Base-by-base conservation (phyloP, 2,797 vertebrate species). In the Hozukius guyotensis region DNA sequence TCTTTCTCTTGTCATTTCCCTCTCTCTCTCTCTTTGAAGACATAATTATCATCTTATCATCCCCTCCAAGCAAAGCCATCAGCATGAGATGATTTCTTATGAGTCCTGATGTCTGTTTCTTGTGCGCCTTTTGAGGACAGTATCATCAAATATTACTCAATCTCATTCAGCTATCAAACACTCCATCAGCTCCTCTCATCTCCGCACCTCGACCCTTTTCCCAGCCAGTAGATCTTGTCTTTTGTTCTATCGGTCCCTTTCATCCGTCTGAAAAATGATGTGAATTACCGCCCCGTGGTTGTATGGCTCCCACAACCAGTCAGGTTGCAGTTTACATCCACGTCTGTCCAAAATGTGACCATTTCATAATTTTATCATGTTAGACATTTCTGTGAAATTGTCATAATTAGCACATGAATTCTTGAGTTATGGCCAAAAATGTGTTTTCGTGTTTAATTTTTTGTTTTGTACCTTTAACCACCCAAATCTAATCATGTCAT, bases 21-120 rank as follows among this genome's bases (percentile, higher is more conserved):
- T 88, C 74, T 88, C 74, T 77, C 74, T 77, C 25, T 29, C 42
- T 60, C 72, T 81, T 60, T 83, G 80, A 84, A 88, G 78, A 85
- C 66, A 73, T 75, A 73, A 84, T 76, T 72, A 88, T 73, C 62
- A 70, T 60, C 70, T 76, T 63, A 78, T 86, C 60, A 66, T 82
- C 71, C 63, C 60, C 32, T 72, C 32, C 66, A 65, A 77, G 49
- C 29, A 27, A 75, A 85, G 36, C 56, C 61, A 77, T 82, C 55
- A 49, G 61, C 24, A 8, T 71, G 60, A 74, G 53, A 77, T 24
- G 56, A 64, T 75, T 72, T 78, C 55, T 71, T 34, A 9, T 46
- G 16, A 67, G 55, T 72, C 31, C 38, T 18, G 16, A 74, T 46
- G 22, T 77, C 59, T 79, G 56, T 77, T 63, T 72, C 76, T 74